A percentile compares a stretch with the other conserved stretches of the same genome.
Conservation (phyloP, 2,888 invertebrate species). For the Luffia ferchaultella region DNA sequence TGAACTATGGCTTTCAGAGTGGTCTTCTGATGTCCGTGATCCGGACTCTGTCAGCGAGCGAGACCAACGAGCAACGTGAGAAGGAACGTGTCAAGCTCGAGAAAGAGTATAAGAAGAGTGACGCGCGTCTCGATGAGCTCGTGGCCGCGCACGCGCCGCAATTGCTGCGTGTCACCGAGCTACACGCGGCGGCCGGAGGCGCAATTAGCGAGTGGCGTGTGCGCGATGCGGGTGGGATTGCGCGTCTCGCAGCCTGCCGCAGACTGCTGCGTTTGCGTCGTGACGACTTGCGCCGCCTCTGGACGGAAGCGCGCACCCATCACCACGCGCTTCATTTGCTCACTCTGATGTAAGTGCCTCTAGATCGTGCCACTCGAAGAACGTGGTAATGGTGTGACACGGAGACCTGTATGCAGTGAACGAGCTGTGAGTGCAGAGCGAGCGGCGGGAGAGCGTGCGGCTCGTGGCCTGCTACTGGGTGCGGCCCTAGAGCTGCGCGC, state of each 20-base stretch:
- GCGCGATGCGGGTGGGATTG: constrained; percentile 45
- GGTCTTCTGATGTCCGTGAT: constrained; percentile 94
- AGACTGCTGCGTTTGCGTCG: constrained; percentile 84
- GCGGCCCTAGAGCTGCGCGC: constrained; percentile 76
- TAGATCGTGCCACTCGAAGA: too few relatives aligned
- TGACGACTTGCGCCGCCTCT: constrained; percentile 91
- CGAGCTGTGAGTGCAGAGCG: constrained; percentile 49
- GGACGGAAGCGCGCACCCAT: constrained; percentile 96
- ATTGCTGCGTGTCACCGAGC: constrained; percentile 40
- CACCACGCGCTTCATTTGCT: constrained; percentile 88
- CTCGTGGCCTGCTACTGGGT: constrained; percentile 79
- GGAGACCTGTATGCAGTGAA: constrained; percentile 34
- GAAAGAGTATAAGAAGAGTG: constrained; percentile 91
- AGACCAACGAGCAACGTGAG: constrained; percentile 91
- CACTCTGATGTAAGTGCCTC: constrained; percentile 69
- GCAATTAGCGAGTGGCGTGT: constrained; percentile 44
- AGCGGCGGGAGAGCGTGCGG: constrained; percentile 30
- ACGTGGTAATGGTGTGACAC: too few relatives aligned
- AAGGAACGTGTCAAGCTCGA: constrained; percentile 94
- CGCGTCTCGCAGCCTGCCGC: constrained; percentile 46
- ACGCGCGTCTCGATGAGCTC: constrained; percentile 86
- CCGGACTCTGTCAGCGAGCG: constrained; percentile 91
- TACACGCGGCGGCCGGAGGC: constrained; percentile 38
- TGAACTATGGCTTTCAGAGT: too few relatives aligned
- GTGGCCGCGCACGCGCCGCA: constrained; percentile 89